Evolutionary conservation across 2,113 vertebrate genomes (phyloP).

Genomic region (Naja naja): DNA sequence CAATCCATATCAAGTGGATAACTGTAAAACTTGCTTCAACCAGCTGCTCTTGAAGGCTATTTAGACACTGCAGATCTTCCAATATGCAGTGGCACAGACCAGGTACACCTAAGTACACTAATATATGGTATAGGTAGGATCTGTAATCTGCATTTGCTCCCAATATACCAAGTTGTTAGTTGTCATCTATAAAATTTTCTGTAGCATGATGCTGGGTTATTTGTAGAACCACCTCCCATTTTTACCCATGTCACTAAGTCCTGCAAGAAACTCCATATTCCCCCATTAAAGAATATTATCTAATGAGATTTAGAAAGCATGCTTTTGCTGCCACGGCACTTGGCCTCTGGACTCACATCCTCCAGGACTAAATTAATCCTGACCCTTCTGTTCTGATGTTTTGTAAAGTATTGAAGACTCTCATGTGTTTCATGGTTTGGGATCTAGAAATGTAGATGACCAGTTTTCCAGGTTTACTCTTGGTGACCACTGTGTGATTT

Average conservation of each 20-base stretch:
- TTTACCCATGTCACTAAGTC: not conserved
- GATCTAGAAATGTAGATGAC: not conserved
- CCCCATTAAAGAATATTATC: not conserved
- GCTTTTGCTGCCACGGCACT: not conserved
- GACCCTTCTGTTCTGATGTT: not conserved
- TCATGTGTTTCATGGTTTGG: not conserved
- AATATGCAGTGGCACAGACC: not conserved
- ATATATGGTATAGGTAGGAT: not conserved
- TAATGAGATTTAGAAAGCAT: not conserved
- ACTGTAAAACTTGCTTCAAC: not conserved
- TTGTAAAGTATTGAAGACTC: not conserved
- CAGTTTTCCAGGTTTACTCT: not conserved
- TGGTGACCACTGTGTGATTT: not conserved
- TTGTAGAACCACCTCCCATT: not conserved
- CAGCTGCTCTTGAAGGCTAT: not conserved
- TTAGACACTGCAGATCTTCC: not conserved
- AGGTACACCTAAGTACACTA: not conserved
- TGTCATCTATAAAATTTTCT: not conserved
- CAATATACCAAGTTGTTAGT: not conserved
- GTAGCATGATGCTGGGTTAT: not conserved
- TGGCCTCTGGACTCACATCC: not conserved
- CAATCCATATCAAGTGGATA: not conserved
- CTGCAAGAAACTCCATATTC: not conserved
- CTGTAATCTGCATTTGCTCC: not conserved
- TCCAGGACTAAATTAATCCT: not conserved